Percentiles rank a stretch among this genome's conserved stretches.
Evolutionary conservation across 2,113 vertebrate genomes (phyloP).

Genomic region (Pterocles gutturalis): DNA sequence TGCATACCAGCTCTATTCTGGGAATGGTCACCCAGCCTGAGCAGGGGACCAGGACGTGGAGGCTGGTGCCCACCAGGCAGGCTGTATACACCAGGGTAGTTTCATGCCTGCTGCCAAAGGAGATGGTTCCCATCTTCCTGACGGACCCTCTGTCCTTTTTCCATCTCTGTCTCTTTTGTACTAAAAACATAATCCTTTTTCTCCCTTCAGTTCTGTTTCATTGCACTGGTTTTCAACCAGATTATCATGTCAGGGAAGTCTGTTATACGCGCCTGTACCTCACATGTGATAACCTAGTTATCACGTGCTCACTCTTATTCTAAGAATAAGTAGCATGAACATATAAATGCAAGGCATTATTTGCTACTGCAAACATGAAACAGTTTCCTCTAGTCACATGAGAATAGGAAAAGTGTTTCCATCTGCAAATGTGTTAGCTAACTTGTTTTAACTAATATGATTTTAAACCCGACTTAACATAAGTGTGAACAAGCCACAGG

Average conservation of each 20-base stretch:
- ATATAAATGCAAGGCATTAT: background rate
- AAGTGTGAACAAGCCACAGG: background rate
- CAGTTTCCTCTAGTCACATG: background rate
- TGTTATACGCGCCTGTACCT: background rate
- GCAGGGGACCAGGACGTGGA: background rate
- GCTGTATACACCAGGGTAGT: background rate
- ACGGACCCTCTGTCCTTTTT: background rate
- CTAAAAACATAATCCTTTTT: background rate
- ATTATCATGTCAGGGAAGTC: background rate
- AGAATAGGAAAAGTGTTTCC: background rate
- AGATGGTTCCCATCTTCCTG: background rate
- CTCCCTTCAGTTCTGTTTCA: background rate
- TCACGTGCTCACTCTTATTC: background rate
- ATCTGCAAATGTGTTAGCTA: background rate
- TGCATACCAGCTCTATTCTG: background rate
- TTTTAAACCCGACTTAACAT: background rate
- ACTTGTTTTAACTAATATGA: background rate
- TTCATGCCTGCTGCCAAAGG: background rate
- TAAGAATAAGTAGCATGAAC: background rate
- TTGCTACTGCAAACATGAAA: background rate
- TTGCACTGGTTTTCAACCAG: background rate
- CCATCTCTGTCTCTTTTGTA: background rate
- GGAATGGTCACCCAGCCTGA: background rate
- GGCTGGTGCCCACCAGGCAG: background rate
- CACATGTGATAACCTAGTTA: background rate